Percentiles rank a stretch among this genome's conserved stretches.
These are phyloP conservation scores for Archilochus colubris DNA, from an alignment of 2,113 vertebrate genomes.

Conservation along the genomic window DNA sequence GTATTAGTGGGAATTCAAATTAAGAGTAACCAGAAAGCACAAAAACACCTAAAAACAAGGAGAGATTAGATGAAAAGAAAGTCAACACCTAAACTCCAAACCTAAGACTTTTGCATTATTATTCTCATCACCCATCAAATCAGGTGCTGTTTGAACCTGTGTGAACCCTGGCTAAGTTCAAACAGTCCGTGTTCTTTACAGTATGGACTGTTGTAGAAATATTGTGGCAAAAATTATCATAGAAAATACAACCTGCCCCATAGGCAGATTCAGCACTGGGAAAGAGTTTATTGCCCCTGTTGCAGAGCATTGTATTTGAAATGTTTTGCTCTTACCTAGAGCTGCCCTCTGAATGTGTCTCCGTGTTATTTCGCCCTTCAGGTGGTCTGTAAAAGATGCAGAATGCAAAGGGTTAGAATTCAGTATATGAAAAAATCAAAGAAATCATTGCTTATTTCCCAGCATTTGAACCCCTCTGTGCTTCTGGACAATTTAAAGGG, in stretches of 20 bases:
- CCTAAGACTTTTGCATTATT: neutral
- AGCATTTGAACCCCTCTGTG: neutral
- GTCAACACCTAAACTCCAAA: neutral
- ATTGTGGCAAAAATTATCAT: neutral
- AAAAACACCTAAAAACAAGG: neutral
- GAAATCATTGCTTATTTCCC: neutral
- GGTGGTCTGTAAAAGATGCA: slow-evolving; percentile 77
- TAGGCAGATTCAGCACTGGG: neutral
- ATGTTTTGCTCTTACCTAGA: slow-evolving; percentile 76
- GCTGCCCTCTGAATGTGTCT: slow-evolving; percentile 85
- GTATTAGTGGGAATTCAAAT: neutral
- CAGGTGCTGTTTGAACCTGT: neutral
- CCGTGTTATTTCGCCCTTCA: slow-evolving; percentile 86
- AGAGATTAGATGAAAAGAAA: neutral
- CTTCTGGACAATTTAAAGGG: neutral
- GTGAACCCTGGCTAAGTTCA: neutral
- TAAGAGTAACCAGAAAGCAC: neutral
- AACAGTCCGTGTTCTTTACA: neutral
- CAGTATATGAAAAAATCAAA: neutral
- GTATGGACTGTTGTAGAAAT: neutral
- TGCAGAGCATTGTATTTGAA: neutral
- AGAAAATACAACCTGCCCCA: neutral
- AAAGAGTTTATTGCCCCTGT: neutral
- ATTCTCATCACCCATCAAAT: neutral
- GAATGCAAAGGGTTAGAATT: neutral